These are phyloP conservation scores for Otolemur crassicaudatus DNA, from an alignment of 2,797 vertebrate species.

Conservation along the genomic window DNA sequence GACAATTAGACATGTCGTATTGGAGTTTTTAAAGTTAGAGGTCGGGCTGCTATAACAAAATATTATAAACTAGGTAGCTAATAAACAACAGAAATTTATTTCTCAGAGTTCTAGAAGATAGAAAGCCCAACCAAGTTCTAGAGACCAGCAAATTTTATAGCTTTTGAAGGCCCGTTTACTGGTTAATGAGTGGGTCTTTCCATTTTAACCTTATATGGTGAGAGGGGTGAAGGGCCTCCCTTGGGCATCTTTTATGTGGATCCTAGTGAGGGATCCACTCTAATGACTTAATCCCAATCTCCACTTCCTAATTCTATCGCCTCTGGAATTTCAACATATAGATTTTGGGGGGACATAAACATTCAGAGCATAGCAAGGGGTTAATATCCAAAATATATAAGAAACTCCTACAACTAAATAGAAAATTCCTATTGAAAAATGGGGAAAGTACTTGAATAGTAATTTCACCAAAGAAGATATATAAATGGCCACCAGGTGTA, in stretches of 20 bases:
- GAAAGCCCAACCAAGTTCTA: not conserved
- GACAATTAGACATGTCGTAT: not conserved
- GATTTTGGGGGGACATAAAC: not conserved
- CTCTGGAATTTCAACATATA: too few relatives aligned
- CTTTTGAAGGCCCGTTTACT: too few relatives aligned
- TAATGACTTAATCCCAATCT: not conserved
- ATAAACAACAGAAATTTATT: not conserved
- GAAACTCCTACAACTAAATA: not conserved
- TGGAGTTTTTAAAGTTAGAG: not conserved
- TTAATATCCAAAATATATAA: not conserved
- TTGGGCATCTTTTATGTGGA: not conserved
- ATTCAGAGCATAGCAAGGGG: too few relatives aligned
- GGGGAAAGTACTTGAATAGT: not conserved
- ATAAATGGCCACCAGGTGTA: not conserved
- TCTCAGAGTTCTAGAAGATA: not conserved
- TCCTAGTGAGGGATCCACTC: not conserved
- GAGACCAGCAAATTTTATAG: not conserved
- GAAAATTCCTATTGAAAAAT: not conserved
- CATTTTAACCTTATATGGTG: too few relatives aligned
- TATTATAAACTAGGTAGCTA: not conserved
- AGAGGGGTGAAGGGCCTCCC: not conserved
- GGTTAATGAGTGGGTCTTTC: not conserved
- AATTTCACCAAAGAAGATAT: not conserved
- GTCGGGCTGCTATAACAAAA: not conserved
- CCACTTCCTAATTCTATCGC: too few relatives aligned